These are phyloP conservation scores for Hetaerina titia DNA, from an alignment of 2,888 invertebrate genomes.

Conservation along the genomic window DNA sequence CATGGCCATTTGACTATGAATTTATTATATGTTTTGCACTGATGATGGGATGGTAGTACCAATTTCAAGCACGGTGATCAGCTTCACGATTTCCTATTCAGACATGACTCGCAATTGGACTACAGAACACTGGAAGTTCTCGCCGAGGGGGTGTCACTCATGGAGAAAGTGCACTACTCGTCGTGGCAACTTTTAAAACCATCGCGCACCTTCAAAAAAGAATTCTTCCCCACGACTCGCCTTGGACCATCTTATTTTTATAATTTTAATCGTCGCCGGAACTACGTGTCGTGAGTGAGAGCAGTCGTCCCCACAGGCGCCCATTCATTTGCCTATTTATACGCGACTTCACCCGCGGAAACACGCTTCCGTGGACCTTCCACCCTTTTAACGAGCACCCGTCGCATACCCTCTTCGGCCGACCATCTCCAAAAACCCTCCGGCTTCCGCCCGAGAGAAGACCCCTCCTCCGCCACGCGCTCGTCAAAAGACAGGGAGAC, in stretches of 20 bases:
- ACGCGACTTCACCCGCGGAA: background rate
- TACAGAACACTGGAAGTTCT: too few relatives aligned
- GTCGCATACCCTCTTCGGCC: background rate
- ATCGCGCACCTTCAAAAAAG: constrained; percentile 6
- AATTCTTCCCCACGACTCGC: background rate
- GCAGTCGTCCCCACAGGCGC: background rate
- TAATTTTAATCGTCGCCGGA: background rate
- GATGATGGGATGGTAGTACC: too few relatives aligned
- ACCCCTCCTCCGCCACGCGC: background rate
- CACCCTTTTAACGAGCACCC: background rate
- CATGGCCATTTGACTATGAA: too few relatives aligned
- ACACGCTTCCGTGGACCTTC: background rate
- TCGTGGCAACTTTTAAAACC: too few relatives aligned
- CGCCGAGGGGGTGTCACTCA: too few relatives aligned
- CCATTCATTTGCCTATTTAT: background rate
- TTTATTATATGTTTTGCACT: too few relatives aligned
- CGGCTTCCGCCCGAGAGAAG: background rate
- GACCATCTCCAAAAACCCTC: too few relatives aligned
- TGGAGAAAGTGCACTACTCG: too few relatives aligned
- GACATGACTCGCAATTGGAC: too few relatives aligned
- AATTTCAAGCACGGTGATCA: too few relatives aligned
- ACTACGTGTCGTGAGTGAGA: background rate
- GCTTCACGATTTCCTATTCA: too few relatives aligned
- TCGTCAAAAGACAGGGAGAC: background rate
- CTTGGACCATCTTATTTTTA: background rate